These are phyloP conservation scores for Crematogaster levior DNA, from an alignment of 2,888 invertebrate species.

Conservation along the genomic window DNA sequence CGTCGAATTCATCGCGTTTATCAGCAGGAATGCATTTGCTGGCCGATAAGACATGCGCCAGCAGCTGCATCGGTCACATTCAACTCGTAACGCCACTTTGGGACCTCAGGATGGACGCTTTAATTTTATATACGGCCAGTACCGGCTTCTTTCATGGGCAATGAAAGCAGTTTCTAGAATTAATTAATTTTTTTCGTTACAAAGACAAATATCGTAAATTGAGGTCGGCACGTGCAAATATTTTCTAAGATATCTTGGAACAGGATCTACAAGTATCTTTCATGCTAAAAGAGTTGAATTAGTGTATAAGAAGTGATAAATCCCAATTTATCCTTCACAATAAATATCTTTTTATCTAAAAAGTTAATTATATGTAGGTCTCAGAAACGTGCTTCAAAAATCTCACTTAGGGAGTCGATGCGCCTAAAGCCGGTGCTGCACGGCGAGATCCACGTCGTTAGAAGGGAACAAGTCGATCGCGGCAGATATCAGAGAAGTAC, in stretches of 20 bases:
- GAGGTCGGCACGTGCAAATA: not conserved
- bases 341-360: not conserved
- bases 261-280: not conserved
- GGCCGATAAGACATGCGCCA: conserved; percentile 44
- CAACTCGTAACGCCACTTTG: conserved; percentile 47
- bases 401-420: conserved; percentile 4
- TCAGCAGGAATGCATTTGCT: conserved; percentile 33
- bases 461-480: conserved; percentile 68
- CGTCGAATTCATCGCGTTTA: conserved; percentile 50
- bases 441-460: conserved; percentile 66
- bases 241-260: not conserved
- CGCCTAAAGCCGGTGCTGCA: conserved; percentile 19
- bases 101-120: conserved; percentile 4
- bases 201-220: not conserved
- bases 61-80: conserved; percentile 58
- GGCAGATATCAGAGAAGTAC: conserved; percentile 73
- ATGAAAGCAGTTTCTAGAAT: not conserved
- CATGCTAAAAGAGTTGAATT: not conserved
- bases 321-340: not conserved
- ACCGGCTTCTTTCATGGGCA: not conserved
- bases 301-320: not conserved
- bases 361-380: not conserved
- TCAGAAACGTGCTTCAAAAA: not conserved
- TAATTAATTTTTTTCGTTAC: not conserved
- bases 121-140: conserved; percentile 55